Base-by-base conservation (phyloP, 2,888 invertebrate species). In the Agonopterix alstromeriana region DNA sequence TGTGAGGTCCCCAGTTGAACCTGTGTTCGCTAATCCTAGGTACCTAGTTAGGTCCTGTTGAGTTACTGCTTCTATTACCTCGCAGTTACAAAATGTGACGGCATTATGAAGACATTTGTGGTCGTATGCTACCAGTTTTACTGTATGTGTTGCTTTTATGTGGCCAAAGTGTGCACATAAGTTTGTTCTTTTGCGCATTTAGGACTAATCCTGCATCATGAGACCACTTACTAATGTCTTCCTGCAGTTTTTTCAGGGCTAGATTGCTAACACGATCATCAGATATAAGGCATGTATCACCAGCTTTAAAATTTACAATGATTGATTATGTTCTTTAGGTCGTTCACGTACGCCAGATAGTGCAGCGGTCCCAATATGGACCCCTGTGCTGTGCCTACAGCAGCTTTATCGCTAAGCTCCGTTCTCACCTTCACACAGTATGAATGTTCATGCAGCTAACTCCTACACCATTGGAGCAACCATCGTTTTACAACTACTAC, bases 271-370 rank as follows among this genome's bases (percentile, higher is more conserved):
- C 48, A 36, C 42, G 50, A 42, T 50, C 35, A 8, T 55, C 55
- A 35, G 58, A 49, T 50, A 61, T 10, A 0, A 58, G 46, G 14
- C 60, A 57, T 1, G 57, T 61, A 43, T 55, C 58, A 36, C 58
- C 58, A 9, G 58, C 55, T 43, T 54, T 54, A 17, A 50, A 58
- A 1, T 7, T 50, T 46, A 45, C 52, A 50, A 5, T 46, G 27
- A 11, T 47, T 10, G 8, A 47, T 43, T 11, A 40, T 17, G 12
- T 53, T 52, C 1, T 10, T 14, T 1, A 48, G 11, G n/a, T 48
- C 41, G 10, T 58, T 55, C 0, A 53, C 55, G 14, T 57, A 57
- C 0, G 53, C 47, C 1, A 56, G 35, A 36, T 53, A 58, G 42
- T 58, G 55, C n/a, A 56, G n/a, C 0, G 56, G 57, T 5, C 57